Conservation (phyloP, 2,888 invertebrate species). For the Drosophila parthenogenetica region DNA sequence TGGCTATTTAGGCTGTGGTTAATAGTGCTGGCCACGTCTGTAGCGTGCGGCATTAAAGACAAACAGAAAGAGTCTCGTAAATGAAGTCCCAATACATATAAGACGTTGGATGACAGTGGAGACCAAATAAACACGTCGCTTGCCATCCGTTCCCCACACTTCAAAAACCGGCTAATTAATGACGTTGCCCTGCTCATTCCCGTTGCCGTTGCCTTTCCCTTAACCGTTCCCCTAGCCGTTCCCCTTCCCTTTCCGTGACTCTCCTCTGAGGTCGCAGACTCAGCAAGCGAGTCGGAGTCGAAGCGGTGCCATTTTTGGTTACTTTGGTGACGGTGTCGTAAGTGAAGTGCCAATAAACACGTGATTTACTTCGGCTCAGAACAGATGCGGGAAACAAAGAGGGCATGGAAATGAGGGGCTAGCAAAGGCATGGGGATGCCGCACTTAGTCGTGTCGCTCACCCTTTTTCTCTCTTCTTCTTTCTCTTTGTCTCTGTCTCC, state of each 20-base stretch:
- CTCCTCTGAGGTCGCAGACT: conserved; percentile 36
- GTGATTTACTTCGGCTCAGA: conserved; percentile 81
- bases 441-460: conserved; percentile 44
- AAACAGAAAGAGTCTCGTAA: conserved; percentile 67
- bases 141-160: conserved; percentile 76
- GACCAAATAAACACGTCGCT: conserved; percentile 75
- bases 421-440: conserved; percentile 26
- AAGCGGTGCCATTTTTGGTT: conserved; percentile 76
- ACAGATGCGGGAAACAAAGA: conserved; percentile 43
- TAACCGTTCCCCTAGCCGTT: conserved; percentile 23
- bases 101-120: conserved; percentile 51
- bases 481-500: conserved; percentile 40
- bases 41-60: conserved; percentile 59
- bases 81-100: conserved; percentile 54
- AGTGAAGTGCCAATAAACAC: conserved; percentile 83
- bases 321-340: conserved; percentile 69
- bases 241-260: not conserved
- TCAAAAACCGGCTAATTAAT: conserved; percentile 75
- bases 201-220: conserved; percentile 16
- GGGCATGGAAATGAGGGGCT: not conserved
- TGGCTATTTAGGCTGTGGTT: conserved; percentile 5
- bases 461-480: conserved; percentile 15
- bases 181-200: conserved; percentile 63
- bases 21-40: conserved; percentile 45
- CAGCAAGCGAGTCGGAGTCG: conserved; percentile 3